phyloP scores from a whole-genome alignment of 2,888 invertebrate species.

The Ctena decussata region DNA sequence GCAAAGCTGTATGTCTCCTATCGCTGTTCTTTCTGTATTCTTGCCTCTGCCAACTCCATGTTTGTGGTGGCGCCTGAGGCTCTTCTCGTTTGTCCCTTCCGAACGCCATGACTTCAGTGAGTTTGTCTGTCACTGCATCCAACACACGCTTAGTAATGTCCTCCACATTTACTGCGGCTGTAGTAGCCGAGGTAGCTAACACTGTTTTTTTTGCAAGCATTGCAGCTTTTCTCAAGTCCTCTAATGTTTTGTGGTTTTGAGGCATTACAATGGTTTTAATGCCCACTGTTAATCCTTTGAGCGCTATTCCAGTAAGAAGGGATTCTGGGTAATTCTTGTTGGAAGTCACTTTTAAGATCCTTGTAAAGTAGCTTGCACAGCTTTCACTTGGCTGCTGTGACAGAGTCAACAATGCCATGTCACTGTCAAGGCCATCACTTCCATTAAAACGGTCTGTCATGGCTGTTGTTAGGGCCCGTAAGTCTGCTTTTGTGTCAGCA shows the following conservation, averaged over 20 bases:
- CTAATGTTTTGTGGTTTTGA: conserved; percentile 14
- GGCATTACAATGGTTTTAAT: conserved; percentile 32
- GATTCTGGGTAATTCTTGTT: not conserved
- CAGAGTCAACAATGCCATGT: not conserved
- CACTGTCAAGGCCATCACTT: not conserved
- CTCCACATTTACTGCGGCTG: not conserved
- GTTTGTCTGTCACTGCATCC: not conserved
- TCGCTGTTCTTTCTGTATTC: not conserved
- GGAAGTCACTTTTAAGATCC: not conserved
- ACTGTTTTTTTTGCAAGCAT: conserved; percentile 14
- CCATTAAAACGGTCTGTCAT: not conserved
- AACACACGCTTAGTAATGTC: not conserved
- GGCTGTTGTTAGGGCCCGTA: not conserved
- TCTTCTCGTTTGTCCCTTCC: not conserved
- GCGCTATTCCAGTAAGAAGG: not conserved
- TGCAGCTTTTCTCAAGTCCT: conserved; percentile 17
- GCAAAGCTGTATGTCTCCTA: not conserved
- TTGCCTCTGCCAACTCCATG: not conserved
- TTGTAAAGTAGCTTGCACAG: not conserved
- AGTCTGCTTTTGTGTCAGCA: not conserved
- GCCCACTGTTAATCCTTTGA: not conserved
- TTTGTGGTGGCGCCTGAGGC: not conserved
- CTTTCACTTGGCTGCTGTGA: not conserved
- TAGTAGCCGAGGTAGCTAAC: not conserved
- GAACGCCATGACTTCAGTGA: not conserved